Evolutionary conservation across 2,888 invertebrate genomes (phyloP), one percentile per base, ranked within the genome.

Genomic region (Orthosia incerta): DNA sequence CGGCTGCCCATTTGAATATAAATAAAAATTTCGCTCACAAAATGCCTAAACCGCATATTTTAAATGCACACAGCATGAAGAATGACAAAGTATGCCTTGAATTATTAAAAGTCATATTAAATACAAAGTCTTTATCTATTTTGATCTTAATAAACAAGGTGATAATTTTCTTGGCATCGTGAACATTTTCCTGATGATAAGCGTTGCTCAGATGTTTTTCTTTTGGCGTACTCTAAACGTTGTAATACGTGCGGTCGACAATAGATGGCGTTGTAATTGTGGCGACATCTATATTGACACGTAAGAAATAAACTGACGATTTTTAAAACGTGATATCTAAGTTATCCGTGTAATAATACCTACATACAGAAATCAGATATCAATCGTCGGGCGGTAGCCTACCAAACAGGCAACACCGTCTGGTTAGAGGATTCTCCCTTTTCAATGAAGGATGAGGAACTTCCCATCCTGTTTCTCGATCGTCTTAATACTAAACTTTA

Each of bases 181-280:
- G 68, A 31, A 2, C 18, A 70, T 75, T 62, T 31, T 51, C 66
- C 26, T 3, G 39, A 13, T 23, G 57, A 20, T 20, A 59, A 62
- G 16, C 13, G 60, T n/a, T 46, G 20, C 11, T 20, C 13, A 26
- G 53, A 53, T 62, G 13, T 20, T 61, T 59, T 48, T 57, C 16
- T 31, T 71, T 50, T 46, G 16, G n/a, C 31, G 31, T 20, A 3
- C 13, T 48, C 39, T 48, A n/a, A 11, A 13, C 18, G 9, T 65
- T 13, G 4, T 23, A 65, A 3, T 66, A 20, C 39, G 2, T 50
- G 16, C 13, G 9, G 13, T 48, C 4, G 5, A 3, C 15, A 46
- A 61, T 39, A 79, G 78, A 79, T 80, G 78, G 76, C 68, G 76
- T 39, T 81, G 61, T 75, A 9, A 4, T 31, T 45, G 7, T 60